Evolutionary conservation across 2,797 vertebrate genomes (phyloP), one percentile per base, ranked within the genome.

Genomic region (Harpagifer antarcticus): DNA sequence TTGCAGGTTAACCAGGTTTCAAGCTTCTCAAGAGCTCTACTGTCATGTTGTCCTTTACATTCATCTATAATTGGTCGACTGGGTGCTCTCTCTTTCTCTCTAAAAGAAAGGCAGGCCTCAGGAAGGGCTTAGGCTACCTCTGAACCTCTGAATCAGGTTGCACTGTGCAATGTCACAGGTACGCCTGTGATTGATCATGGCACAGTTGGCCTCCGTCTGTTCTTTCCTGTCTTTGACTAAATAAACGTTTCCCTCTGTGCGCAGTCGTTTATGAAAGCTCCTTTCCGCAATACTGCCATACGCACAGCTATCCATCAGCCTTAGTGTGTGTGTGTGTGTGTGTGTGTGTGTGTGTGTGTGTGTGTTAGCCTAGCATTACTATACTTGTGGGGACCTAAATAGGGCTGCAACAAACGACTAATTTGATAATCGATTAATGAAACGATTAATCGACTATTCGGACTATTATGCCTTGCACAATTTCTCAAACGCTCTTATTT

Each of bases 231-330:
- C 87, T 91, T 86, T 88, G 87, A 88, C 88, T 90, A 86, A 89
- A 86, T 92, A 91, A 93, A 92, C 76, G 90, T 92, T 92, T 92
- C 91, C 88, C 84, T 91, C 86, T 91, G 92, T 88, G 86, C 81
- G 84, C 82, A 66, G 73, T 78, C 78, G 74, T 89, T 88, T 89
- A 85, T 88, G 83, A 92, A 88, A 86, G 83, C 71, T 81, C 59
- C 43, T 88, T 91, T 91, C 83, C 84, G 79, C 86, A 91, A 88
- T 80, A 76, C 68, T 76, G 68, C 72, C 88, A 87, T 81, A 82
- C 67, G 49, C 83, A 79, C 88, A 91, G 93, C 86, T 91, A 90
- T 89, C 90, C 83, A 86, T 91, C 90, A 90, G 86, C 76, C 87
- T 86, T 84, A 63, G 12, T 69, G 9, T 75, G 63, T 52, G 43